Evolutionary conservation across 2,888 invertebrate genomes (phyloP).

Genomic region (Cancer borealis): DNA sequence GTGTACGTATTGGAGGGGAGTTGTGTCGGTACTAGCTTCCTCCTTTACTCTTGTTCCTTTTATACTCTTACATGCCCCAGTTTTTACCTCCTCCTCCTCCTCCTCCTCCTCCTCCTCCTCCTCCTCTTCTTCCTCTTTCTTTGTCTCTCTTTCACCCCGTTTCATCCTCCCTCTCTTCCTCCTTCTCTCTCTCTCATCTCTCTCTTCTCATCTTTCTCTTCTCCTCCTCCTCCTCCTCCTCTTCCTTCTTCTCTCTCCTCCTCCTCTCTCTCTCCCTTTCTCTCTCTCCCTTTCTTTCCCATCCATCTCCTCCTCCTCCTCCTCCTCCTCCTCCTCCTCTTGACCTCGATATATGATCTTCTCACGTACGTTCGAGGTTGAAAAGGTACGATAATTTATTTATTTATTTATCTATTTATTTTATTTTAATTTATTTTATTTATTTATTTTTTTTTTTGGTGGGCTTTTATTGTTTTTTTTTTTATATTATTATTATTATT

Average conservation of each 20-base stretch:
- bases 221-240: not conserved
- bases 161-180: not conserved
- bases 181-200: not conserved
- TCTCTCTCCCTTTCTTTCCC: not conserved
- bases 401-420: too few species aligned
- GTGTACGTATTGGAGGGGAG: too few species aligned
- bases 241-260: not conserved
- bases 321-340: slow-evolving; percentile 32
- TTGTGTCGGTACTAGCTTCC: too few species aligned
- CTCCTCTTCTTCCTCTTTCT: not conserved
- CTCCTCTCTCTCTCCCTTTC: not conserved
- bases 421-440: too few species aligned
- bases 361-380: not conserved
- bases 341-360: not conserved
- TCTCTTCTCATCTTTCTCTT: not conserved
- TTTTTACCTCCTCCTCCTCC: not conserved
- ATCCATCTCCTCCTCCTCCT: not conserved
- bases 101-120: not conserved
- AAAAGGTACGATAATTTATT: too few species aligned
- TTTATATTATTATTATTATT: too few species aligned
- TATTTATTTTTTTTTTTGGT: too few species aligned
- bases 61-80: not conserved
- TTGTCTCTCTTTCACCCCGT: not conserved
- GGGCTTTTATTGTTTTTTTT: too few species aligned
- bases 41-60: not conserved